phyloP scores from a whole-genome alignment of 2,797 vertebrate genomes.

The Alca torda region DNA sequence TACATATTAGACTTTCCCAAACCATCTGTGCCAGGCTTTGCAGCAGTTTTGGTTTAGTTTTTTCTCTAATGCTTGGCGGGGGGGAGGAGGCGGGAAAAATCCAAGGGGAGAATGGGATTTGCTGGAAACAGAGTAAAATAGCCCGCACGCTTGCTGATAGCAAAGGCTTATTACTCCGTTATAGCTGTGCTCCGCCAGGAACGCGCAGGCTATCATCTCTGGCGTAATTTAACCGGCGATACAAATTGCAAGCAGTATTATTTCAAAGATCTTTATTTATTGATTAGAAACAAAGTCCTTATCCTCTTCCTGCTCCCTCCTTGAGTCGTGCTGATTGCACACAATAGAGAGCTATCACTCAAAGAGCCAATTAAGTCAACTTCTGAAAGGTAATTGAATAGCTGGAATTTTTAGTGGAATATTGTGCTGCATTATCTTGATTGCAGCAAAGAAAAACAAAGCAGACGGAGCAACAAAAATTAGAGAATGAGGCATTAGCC shows the following conservation, averaged over 20 bases:
- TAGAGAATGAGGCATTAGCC: not conserved
- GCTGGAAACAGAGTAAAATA: not conserved
- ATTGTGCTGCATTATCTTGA: slow-evolving; percentile 60
- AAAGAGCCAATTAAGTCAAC: slow-evolving; percentile 65
- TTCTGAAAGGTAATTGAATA: slow-evolving; percentile 64
- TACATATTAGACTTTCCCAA: not conserved
- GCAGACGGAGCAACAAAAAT: not conserved
- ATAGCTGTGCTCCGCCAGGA: not conserved
- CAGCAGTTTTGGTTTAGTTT: not conserved
- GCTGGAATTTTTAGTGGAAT: slow-evolving; percentile 58
- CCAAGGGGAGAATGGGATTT: not conserved
- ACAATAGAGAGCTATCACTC: slow-evolving; percentile 62
- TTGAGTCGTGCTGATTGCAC: slow-evolving; percentile 63
- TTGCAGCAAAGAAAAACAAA: slow-evolving; percentile 51
- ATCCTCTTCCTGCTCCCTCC: slow-evolving; percentile 51
- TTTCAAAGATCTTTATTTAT: slow-evolving; percentile 64
- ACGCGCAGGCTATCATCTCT: not conserved
- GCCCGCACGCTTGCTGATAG: not conserved
- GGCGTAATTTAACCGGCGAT: not conserved
- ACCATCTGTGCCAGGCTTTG: not conserved
- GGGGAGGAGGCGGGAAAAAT: not conserved
- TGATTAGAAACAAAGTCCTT: slow-evolving; percentile 65
- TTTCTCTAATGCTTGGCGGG: not conserved
- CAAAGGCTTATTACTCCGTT: not conserved
- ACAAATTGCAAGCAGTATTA: slow-evolving; percentile 53